Evolutionary conservation across 2,113 vertebrate species (phyloP).

Genomic region (Laticauda laticaudata): DNA sequence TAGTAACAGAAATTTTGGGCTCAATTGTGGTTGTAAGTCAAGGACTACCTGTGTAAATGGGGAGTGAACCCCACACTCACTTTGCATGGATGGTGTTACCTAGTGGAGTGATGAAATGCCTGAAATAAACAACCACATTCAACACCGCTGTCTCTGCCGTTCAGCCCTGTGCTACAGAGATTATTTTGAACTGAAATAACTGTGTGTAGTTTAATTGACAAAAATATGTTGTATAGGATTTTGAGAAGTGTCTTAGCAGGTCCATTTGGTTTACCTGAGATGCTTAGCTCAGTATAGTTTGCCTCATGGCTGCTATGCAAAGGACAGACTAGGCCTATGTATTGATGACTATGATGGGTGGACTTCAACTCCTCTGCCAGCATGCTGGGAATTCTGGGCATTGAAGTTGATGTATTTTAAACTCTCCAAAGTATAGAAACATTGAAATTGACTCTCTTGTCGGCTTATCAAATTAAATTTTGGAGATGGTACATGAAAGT

Average conservation of each 20-base stretch:
- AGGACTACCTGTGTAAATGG: not conserved
- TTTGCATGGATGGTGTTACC: not conserved
- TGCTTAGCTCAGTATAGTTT: not conserved
- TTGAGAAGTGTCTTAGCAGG: not conserved
- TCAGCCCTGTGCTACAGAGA: not conserved
- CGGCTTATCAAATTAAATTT: not conserved
- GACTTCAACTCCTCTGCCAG: not conserved
- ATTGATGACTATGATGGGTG: not conserved
- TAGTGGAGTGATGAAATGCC: not conserved
- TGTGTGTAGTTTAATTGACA: not conserved
- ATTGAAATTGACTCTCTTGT: not conserved
- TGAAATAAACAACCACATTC: not conserved
- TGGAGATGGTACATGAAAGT: not conserved
- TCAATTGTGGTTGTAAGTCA: not conserved
- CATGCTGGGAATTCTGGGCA: not conserved
- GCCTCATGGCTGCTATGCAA: not conserved
- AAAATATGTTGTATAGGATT: not conserved
- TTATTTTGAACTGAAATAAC: not conserved
- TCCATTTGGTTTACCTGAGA: not conserved
- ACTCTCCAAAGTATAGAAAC: not conserved
- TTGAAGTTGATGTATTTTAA: not conserved
- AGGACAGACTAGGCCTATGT: not conserved
- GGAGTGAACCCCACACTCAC: not conserved
- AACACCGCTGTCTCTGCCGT: not conserved
- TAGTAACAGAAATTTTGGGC: too few species aligned